Percentiles rank a stretch among this genome's conserved stretches.
These are phyloP conservation scores for Octopus sinensis DNA, from an alignment of 1,140 invertebrate genomes.

Conservation along the genomic window DNA sequence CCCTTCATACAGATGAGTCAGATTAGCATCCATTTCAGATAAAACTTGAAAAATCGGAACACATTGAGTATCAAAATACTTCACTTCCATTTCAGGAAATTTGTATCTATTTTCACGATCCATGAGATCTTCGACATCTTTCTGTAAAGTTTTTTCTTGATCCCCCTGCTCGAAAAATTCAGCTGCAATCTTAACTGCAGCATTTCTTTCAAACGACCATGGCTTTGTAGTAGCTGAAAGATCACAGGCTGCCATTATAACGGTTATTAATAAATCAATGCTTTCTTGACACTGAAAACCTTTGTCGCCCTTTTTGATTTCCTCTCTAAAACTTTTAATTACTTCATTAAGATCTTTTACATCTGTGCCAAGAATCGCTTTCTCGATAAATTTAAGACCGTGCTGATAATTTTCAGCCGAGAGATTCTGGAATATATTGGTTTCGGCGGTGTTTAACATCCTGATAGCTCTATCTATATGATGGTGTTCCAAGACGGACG, in stretches of 20 bases:
- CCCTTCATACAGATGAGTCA: background rate
- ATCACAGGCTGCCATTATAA: background rate
- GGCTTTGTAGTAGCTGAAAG: background rate
- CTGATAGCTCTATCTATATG: background rate
- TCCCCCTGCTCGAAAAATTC: background rate
- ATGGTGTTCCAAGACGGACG: background rate
- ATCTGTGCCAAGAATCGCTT: background rate
- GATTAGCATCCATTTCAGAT: background rate
- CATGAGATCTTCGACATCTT: background rate
- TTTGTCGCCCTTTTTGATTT: background rate
- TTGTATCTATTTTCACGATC: background rate
- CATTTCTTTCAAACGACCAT: background rate
- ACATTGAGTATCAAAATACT: background rate
- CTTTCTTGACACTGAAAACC: no score
- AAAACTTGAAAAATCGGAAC: background rate
- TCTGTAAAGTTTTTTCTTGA: background rate
- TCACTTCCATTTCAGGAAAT: background rate
- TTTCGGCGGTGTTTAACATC: background rate
- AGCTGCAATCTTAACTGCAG: background rate
- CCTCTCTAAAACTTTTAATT: background rate
- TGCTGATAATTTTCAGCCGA: background rate
- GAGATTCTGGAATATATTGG: background rate
- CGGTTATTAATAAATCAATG: background rate
- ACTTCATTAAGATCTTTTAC: background rate
- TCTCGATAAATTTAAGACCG: background rate